Evolutionary conservation across 1,140 invertebrate species (phyloP).

Genomic region (Charaxes varanes): DNA sequence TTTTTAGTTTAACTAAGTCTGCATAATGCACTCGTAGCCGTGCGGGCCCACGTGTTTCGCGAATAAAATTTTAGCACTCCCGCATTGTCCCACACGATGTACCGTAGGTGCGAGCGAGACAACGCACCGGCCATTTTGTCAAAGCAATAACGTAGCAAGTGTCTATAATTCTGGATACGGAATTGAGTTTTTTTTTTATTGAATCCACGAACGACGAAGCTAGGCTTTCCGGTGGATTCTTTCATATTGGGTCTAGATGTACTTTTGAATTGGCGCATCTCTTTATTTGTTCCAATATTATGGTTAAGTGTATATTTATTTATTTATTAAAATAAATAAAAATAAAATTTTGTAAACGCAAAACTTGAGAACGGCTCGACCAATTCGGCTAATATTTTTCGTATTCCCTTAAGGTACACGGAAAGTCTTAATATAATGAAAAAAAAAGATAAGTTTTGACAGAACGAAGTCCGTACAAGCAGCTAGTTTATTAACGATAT

Average conservation of each 20-base stretch:
- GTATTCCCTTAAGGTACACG: too few species aligned
- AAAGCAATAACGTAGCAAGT: slow-evolving; percentile 46
- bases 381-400: too few species aligned
- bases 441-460: too few species aligned
- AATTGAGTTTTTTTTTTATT: slow-evolving; percentile 48
- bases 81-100: slow-evolving; percentile 50
- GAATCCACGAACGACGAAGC: slow-evolving; percentile 32
- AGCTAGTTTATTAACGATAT: too few species aligned
- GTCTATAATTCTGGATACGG: slow-evolving; percentile 43
- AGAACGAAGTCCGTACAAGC: too few species aligned
- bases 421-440: too few species aligned
- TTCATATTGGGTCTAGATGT: slow-evolving; percentile 20
- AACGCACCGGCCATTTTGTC: slow-evolving; percentile 43
- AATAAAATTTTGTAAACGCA: too few species aligned
- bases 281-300: too few species aligned
- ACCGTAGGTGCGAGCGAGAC: slow-evolving; percentile 33
- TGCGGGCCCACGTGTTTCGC: slow-evolving; percentile 53
- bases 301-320: too few species aligned
- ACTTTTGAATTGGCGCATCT: slow-evolving; percentile 8
- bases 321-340: too few species aligned
- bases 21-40: slow-evolving; percentile 65
- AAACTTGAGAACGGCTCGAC: too few species aligned
- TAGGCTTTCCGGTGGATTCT: slow-evolving; percentile 28
- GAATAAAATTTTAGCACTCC: slow-evolving; percentile 70
- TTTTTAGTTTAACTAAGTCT: slow-evolving; percentile 66